A percentile compares a stretch with the other conserved stretches of the same genome.
These are phyloP conservation scores for Halichondria panicea DNA, from an alignment of 37 sponge, comb jelly and placozoan species.

Conservation along the genomic window DNA sequence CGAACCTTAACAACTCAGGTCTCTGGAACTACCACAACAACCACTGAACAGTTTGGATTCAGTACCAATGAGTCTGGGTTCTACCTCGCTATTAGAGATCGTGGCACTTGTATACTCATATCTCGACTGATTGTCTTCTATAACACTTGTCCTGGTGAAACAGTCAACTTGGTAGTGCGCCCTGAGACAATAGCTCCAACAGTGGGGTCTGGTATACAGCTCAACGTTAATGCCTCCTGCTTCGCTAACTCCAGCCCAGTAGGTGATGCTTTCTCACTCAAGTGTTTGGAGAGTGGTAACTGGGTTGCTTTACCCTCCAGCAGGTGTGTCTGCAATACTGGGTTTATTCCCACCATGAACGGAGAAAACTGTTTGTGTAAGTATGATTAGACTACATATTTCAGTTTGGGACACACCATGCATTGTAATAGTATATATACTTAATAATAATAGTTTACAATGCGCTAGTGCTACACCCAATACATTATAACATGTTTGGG, in stretches of 20 bases:
- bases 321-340: constrained; percentile 12
- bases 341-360: background rate
- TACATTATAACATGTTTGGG: too few relatives aligned
- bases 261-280: background rate
- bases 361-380: too few relatives aligned
- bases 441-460: too few relatives aligned
- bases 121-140: constrained; percentile 34
- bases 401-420: too few relatives aligned
- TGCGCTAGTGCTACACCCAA: too few relatives aligned
- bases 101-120: constrained; percentile 3
- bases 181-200: constrained; percentile 14
- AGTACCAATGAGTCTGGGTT: constrained; percentile 7
- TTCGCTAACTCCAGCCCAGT: constrained; percentile 6
- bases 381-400: too few relatives aligned
- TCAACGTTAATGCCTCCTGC: constrained; percentile 12
- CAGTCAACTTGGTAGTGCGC: background rate
- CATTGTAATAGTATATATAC: too few relatives aligned
- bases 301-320: constrained; percentile 7
- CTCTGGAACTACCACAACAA: background rate
- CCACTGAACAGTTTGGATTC: background rate
- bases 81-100: constrained; percentile 30
- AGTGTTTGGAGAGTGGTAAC: constrained; percentile 4
- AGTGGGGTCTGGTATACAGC: background rate
- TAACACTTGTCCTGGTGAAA: constrained; percentile 10
- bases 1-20: background rate